Conservation (phyloP, 2,888 invertebrate genomes). For the Chymomyza fuscimana region DNA sequence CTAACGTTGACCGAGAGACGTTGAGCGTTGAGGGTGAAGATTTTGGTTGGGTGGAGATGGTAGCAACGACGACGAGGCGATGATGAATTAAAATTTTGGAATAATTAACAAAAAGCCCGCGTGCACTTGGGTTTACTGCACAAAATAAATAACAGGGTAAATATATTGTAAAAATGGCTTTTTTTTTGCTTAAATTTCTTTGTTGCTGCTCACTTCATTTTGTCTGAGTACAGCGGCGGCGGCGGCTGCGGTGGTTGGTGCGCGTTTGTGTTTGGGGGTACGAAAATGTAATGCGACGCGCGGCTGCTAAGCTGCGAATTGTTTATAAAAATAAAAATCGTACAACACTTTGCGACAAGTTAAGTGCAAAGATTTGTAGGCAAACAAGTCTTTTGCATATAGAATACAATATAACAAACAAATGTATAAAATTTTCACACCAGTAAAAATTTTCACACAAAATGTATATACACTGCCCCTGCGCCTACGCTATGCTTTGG, state of each 20-base stretch:
- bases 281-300: constrained; percentile 60
- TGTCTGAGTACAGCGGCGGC: constrained; percentile 53
- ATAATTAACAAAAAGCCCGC: constrained; percentile 62
- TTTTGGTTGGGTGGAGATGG: constrained; percentile 35
- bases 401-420: constrained; percentile 20
- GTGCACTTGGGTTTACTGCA: constrained; percentile 59
- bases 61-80: constrained; percentile 32
- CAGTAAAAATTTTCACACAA: constrained; percentile 62
- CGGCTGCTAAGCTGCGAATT: constrained; percentile 40
- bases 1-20: constrained; percentile 7
- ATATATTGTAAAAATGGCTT: constrained; percentile 10
- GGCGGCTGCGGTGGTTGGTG: constrained; percentile 48
- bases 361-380: neutral
- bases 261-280: neutral
- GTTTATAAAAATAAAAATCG: constrained; percentile 27
- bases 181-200: constrained; percentile 13
- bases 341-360: constrained; percentile 2
- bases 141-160: constrained; percentile 9
- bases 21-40: constrained; percentile 2
- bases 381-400: constrained; percentile 5
- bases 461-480: constrained; percentile 53
- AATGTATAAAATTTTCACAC: constrained; percentile 52
- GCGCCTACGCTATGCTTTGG: neutral
- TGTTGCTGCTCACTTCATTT: constrained; percentile 60
- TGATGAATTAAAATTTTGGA: constrained; percentile 57